Base-by-base conservation (phyloP, 2,113 vertebrate genomes). In the Esox niger region DNA sequence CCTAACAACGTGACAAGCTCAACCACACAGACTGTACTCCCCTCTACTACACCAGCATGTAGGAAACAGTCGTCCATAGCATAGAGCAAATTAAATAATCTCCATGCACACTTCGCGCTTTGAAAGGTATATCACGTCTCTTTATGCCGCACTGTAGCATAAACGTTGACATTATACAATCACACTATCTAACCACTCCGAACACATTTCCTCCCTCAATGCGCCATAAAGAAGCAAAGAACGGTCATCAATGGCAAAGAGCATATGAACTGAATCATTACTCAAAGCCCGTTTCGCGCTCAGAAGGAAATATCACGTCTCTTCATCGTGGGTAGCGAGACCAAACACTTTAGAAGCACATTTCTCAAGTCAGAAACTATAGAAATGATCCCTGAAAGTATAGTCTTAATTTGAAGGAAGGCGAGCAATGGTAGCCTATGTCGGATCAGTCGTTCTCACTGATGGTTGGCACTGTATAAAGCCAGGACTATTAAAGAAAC, bases 351-450 rank as follows among this genome's bases (percentile, higher is more conserved):
- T 84, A 79, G 79, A 87, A 86, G 86, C 74, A 68, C 81, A 86
- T 83, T 87, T 77, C 85, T 69, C 73, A 75, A 81, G 86, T 87
- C 2, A 79, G 0, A 0, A 58, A 85, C 83, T 89, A 86, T 83
- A 89, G 84, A 89, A 89, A 89, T 87, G 82, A 89, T 87, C 86
- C 84, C 87, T 74, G 84, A 86, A 88, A 82, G 87, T 87, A 33
- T 84, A 85, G 85, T 82, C 84, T 87, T 86, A 74, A 57, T 0
- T 0, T 0, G 0, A 0, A 0, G 0, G 0, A 0, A 0, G 1
- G 17, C 1, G 5, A 3, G 11, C 4, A 10, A 6, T 7, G 29
- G 0, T 26, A 0, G 1, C 6, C 1, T 62, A 65, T 64, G 20
- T 8, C 26, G 2, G 4, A 0, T 17, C 27, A 0, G 8, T 4